These are phyloP conservation scores for Chaenodraco wilsoni DNA, from an alignment of 2,797 vertebrate species.

Conservation along the genomic window DNA sequence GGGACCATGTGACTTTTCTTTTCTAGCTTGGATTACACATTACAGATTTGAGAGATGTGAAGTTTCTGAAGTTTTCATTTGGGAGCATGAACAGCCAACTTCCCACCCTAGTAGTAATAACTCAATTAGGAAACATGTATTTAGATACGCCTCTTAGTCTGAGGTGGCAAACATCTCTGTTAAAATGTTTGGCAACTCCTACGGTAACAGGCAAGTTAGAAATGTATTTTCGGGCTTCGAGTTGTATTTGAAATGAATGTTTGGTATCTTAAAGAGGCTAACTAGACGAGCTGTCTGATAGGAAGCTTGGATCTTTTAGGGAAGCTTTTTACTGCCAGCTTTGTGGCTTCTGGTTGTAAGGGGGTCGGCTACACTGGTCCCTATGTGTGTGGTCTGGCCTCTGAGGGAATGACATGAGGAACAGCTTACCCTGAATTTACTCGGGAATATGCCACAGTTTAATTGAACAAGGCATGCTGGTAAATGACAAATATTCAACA, in stretches of 20 bases:
- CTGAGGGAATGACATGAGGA: neutral
- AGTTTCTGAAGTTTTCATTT: neutral
- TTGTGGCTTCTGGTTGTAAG: constrained; percentile 14
- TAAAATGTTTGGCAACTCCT: constrained; percentile 8
- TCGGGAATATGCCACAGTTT: neutral
- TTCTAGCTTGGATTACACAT: constrained; percentile 23
- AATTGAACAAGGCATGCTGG: neutral
- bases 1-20: constrained; percentile 33
- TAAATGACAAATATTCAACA: neutral
- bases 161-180: neutral
- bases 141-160: neutral
- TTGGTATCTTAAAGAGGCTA: neutral
- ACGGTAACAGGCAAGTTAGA: constrained; percentile 5
- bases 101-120: constrained; percentile 1
- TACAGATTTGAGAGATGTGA: constrained; percentile 19
- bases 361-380: neutral
- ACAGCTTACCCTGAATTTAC: neutral
- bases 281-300: neutral
- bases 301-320: constrained; percentile 1
- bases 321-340: neutral
- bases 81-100: constrained; percentile 8
- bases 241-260: neutral
- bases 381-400: constrained; percentile 8
- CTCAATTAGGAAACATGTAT: constrained; percentile 11
- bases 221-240: neutral